phyloP scores from a whole-genome alignment of 2,888 invertebrate species.

The Monoplex corrugatus region DNA sequence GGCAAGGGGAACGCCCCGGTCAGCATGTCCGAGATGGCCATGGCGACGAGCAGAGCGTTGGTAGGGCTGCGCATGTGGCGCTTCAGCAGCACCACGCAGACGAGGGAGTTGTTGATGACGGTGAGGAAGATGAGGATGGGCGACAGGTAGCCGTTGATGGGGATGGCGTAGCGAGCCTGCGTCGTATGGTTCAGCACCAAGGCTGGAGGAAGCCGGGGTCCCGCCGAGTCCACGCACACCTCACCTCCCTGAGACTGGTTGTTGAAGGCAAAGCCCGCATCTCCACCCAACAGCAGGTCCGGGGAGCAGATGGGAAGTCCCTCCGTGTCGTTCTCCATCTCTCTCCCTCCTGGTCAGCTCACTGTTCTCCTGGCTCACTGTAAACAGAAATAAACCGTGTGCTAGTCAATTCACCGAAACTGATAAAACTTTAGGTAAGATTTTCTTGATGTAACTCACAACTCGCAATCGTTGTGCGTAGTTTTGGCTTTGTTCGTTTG shows the following conservation, averaged over 20 bases:
- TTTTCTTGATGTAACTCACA: no score
- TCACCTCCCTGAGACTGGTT: neutral
- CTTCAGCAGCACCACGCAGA: conserved; percentile 93
- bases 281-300: neutral
- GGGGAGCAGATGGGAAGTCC: conserved; percentile 3
- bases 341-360: no score
- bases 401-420: no score
- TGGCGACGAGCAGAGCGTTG: conserved; percentile 95
- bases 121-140: conserved; percentile 93
- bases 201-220: neutral
- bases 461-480: neutral
- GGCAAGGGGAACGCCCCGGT: conserved; percentile 84
- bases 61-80: conserved; percentile 96
- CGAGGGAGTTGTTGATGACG: conserved; percentile 93
- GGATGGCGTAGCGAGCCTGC: conserved; percentile 67
- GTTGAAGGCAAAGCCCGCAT: neutral
- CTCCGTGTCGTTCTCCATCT: neutral
- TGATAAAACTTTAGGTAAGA: neutral
- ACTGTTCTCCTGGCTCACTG: neutral
- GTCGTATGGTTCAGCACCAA: conserved; percentile 22
- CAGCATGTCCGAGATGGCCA: conserved; percentile 97
- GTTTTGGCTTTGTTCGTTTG: neutral
- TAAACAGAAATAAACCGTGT: no score
- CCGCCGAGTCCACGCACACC: neutral
- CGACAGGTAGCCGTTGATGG: conserved; percentile 90